phyloP scores from a whole-genome alignment of 2,113 vertebrate genomes.

The Tenebrosternarchus preto region DNA sequence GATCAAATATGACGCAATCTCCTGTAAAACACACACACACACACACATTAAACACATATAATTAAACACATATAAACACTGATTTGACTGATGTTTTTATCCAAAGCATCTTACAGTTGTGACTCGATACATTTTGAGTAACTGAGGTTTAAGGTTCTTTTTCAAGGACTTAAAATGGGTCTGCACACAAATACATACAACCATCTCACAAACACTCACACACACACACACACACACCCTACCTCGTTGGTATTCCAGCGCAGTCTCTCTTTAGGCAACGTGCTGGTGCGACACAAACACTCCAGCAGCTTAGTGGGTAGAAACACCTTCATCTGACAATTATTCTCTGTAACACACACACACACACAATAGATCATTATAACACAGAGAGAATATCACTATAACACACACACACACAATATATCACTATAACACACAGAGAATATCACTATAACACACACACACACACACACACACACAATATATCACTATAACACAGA shows the following conservation, averaged over 20 bases:
- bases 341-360: constrained; percentile 63
- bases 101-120: too few species aligned
- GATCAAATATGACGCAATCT: constrained; percentile 87
- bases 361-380: constrained; percentile 60
- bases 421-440: constrained; percentile 60
- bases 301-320: constrained; percentile 88
- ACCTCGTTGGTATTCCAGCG: constrained; percentile 89
- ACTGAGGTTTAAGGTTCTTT: too few species aligned
- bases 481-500: constrained; percentile 78
- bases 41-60: not conserved
- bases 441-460: not conserved
- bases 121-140: too few species aligned
- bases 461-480: constrained; percentile 66
- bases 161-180: too few species aligned
- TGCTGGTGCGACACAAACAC: constrained; percentile 79
- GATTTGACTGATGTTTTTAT: too few species aligned
- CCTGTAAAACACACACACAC: constrained; percentile 66
- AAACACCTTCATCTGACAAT: constrained; percentile 84
- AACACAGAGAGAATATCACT: constrained; percentile 4
- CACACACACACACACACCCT: constrained; percentile 65
- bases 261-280: constrained; percentile 82
- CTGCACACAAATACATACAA: not conserved
- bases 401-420: not conserved
- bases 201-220: constrained; percentile 37
- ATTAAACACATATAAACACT: not conserved